Evolutionary conservation across 2,797 vertebrate species (phyloP).

Genomic region (Danio kyathit): DNA sequence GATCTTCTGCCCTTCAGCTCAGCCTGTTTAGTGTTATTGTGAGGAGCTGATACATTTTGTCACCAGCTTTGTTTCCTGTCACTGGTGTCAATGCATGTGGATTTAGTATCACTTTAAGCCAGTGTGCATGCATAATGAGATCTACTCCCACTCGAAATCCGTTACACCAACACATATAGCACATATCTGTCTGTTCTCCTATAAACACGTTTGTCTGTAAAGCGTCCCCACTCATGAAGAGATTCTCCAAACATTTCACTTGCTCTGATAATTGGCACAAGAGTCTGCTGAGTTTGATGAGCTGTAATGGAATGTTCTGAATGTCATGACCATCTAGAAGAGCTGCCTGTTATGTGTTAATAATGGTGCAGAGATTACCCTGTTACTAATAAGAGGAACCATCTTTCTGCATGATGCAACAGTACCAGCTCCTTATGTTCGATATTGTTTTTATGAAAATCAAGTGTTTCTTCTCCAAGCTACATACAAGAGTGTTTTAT

Average conservation of each 20-base stretch:
- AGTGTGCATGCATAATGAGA: conserved; percentile 86
- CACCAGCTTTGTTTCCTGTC: conserved; percentile 70
- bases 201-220: conserved; percentile 47
- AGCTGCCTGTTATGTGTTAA: conserved; percentile 17
- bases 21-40: conserved; percentile 66
- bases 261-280: conserved; percentile 46
- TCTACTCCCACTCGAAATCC: conserved; percentile 85
- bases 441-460: not conserved
- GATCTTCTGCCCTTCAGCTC: conserved; percentile 11
- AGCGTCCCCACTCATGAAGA: conserved; percentile 17
- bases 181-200: conserved; percentile 68
- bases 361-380: not conserved
- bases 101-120: conserved; percentile 84
- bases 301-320: conserved; percentile 51
- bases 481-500: not conserved
- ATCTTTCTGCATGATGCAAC: not conserved
- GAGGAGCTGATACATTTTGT: conserved; percentile 44
- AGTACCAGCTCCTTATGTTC: too few species aligned
- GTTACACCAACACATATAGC: conserved; percentile 79
- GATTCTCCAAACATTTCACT: conserved; percentile 44
- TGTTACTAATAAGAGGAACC: not conserved
- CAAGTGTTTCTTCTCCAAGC: not conserved
- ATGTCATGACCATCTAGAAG: conserved; percentile 43
- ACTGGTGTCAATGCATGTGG: conserved; percentile 77
- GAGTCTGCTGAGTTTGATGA: conserved; percentile 38